phyloP scores from a whole-genome alignment of 2,797 vertebrate genomes.

The Sebastes matsubarae region DNA sequence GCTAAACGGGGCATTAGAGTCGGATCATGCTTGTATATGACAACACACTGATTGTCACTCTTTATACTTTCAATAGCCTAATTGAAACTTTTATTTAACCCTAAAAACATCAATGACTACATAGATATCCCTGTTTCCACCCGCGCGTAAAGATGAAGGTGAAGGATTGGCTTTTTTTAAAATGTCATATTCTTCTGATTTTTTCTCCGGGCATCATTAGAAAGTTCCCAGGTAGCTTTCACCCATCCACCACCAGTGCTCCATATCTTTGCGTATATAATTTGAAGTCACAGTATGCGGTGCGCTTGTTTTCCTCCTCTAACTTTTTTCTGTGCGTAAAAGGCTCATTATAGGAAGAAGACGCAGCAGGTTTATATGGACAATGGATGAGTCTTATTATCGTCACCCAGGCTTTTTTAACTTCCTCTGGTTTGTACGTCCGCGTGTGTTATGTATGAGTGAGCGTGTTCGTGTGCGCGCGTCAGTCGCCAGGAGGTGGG shows the following conservation, averaged over 20 bases:
- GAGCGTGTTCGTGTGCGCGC: slow-evolving; percentile 37
- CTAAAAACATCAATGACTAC: neutral
- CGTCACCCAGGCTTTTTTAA: slow-evolving; percentile 63
- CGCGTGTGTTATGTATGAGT: slow-evolving; percentile 15
- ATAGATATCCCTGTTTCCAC: neutral
- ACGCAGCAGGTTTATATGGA: slow-evolving; percentile 66
- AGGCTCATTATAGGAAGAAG: slow-evolving; percentile 47
- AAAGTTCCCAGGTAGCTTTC: slow-evolving; percentile 63
- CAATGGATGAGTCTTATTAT: slow-evolving; percentile 72
- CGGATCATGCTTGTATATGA: slow-evolving; percentile 17
- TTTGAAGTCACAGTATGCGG: slow-evolving; percentile 49
- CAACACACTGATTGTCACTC: slow-evolving; percentile 28
- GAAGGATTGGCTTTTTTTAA: neutral
- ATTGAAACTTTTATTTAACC: slow-evolving; percentile 46
- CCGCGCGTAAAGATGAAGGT: neutral
- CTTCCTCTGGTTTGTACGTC: slow-evolving; percentile 51
- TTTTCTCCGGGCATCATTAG: slow-evolving; percentile 23
- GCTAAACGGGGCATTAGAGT: slow-evolving; percentile 35
- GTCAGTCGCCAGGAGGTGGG: slow-evolving; percentile 59
- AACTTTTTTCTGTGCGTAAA: slow-evolving; percentile 55
- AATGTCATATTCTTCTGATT: neutral
- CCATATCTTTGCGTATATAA: slow-evolving; percentile 58
- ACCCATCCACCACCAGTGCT: slow-evolving; percentile 54
- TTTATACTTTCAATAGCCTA: neutral
- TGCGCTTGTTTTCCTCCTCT: slow-evolving; percentile 37